Conservation (phyloP, 2,888 invertebrate species). For the Phalera bucephala region DNA sequence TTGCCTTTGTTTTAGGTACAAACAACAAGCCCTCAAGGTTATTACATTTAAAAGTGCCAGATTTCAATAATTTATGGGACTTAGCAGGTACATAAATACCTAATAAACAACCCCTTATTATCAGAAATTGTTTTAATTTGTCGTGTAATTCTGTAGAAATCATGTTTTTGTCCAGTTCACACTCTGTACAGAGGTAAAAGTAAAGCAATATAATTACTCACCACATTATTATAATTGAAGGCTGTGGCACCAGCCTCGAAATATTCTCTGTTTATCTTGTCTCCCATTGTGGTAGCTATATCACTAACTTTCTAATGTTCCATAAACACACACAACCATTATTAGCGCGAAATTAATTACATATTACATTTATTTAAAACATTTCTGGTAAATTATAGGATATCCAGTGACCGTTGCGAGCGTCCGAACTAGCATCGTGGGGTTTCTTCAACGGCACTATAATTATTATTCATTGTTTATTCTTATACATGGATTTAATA, state of each 20-base stretch:
- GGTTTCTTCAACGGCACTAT: slow-evolving; percentile 1
- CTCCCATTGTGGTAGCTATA: slow-evolving; percentile 57
- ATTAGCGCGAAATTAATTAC: slow-evolving; percentile 34
- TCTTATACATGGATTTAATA: background rate
- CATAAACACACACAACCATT: slow-evolving; percentile 39
- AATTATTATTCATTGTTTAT: slow-evolving; percentile 3
- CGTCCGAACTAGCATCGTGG: slow-evolving; percentile 67
- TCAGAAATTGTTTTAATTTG: no score
- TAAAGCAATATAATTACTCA: slow-evolving; percentile 45
- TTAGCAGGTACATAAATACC: background rate
- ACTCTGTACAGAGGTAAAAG: slow-evolving; percentile 23
- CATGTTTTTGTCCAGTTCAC: no score
- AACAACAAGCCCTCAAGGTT: background rate
- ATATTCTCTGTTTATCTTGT: slow-evolving; percentile 72
- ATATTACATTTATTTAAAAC: slow-evolving; percentile 20
- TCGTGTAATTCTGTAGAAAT: no score
- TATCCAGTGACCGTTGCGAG: slow-evolving; percentile 49
- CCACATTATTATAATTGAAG: slow-evolving; percentile 79
- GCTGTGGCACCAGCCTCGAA: slow-evolving; percentile 67
- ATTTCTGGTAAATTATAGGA: slow-evolving; percentile 30
- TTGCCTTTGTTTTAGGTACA: background rate
- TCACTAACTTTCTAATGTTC: slow-evolving; percentile 46
- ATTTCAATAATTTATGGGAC: background rate
- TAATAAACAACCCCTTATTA: no score
- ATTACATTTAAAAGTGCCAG: background rate